These are phyloP conservation scores for Helicoverpa zea DNA, from an alignment of 1,140 invertebrate genomes.

Conservation along the genomic window DNA sequence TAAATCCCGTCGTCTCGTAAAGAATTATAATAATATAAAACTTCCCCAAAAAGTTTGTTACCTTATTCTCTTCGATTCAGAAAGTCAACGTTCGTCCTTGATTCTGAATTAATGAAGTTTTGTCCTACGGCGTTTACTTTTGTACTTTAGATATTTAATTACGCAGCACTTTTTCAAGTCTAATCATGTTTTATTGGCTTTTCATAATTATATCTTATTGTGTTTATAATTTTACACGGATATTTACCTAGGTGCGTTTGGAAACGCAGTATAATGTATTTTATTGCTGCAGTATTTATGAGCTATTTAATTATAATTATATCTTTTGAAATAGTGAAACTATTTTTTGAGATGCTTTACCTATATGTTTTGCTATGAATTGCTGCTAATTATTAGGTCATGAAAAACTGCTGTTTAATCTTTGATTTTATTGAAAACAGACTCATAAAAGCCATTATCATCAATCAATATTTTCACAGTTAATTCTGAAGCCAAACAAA, in stretches of 20 bases:
- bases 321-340: too few species aligned
- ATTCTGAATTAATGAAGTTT: slow-evolving; percentile 46
- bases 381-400: too few species aligned
- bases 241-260: background rate
- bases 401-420: too few species aligned
- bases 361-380: too few species aligned
- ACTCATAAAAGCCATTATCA: too few species aligned
- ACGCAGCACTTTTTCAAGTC: slow-evolving; percentile 38
- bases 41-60: slow-evolving; percentile 28
- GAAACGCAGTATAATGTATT: background rate
- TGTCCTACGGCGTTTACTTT: slow-evolving; percentile 40
- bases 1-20: background rate
- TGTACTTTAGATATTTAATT: slow-evolving; percentile 39
- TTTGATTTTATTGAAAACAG: too few species aligned
- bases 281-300: too few species aligned
- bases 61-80: slow-evolving; percentile 21
- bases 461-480: too few species aligned
- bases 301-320: too few species aligned
- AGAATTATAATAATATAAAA: slow-evolving; percentile 10
- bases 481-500: too few species aligned
- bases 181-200: slow-evolving; percentile 42
- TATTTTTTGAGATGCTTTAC: too few species aligned
- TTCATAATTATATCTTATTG: slow-evolving; percentile 19
- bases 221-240: slow-evolving; percentile 4
- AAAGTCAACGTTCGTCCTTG: slow-evolving; percentile 35